Conservation (phyloP, 2,113 vertebrate genomes). For the Lonchura striata region DNA sequence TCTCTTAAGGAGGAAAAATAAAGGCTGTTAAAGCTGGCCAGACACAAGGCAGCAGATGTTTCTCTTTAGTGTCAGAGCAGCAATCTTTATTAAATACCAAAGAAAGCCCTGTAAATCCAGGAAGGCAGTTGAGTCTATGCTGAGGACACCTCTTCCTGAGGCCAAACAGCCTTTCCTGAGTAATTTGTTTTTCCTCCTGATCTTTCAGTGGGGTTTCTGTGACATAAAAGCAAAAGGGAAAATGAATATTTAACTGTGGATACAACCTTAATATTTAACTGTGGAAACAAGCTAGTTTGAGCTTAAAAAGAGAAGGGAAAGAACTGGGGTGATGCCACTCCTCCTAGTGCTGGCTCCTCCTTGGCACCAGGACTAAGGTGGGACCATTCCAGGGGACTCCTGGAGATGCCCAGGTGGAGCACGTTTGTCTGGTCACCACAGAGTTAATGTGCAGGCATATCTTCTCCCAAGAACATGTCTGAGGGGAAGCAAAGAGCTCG, state of each 20-base stretch:
- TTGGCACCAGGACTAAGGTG: neutral
- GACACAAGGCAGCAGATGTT: conserved; percentile 50
- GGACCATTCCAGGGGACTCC: neutral
- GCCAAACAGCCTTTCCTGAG: neutral
- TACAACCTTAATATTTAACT: conserved; percentile 4
- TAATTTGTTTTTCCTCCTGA: conserved; percentile 21
- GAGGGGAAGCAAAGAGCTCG: neutral
- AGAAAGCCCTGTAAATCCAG: conserved; percentile 50
- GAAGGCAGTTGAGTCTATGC: neutral
- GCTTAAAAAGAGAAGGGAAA: neutral
- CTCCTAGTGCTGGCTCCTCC: neutral
- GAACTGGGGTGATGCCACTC: neutral
- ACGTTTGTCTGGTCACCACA: neutral
- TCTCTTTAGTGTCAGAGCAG: conserved; percentile 53
- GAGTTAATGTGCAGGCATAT: neutral
- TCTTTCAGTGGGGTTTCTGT: neutral
- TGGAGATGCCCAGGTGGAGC: neutral
- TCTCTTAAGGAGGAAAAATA: conserved; percentile 17
- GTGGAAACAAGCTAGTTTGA: neutral
- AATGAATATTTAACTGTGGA: conserved; percentile 49
- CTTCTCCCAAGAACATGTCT: neutral
- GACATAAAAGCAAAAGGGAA: conserved; percentile 33
- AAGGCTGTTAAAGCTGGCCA: conserved; percentile 13
- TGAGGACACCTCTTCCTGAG: conserved; percentile 43
- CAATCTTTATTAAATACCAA: conserved; percentile 66